Conservation (phyloP, 1,140 invertebrate species). For the Geopemphigus sp. region DNA sequence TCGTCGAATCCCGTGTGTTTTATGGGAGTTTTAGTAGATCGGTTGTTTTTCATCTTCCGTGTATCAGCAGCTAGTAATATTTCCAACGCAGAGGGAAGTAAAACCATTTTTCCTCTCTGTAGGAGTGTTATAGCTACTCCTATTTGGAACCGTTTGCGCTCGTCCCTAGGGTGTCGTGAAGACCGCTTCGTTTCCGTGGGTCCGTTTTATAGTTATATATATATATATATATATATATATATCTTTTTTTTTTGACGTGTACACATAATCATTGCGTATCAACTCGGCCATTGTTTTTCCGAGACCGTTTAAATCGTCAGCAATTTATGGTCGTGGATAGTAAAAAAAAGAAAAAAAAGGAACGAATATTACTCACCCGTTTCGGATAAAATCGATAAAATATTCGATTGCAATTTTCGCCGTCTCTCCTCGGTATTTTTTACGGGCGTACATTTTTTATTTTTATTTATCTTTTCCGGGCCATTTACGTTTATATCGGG, state of each 20-base stretch:
- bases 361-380: background rate
- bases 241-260: conserved; percentile 14
- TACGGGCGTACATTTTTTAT: background rate
- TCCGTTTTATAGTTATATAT: too few relatives aligned
- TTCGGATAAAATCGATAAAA: conserved; percentile 1
- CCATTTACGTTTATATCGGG: conserved; percentile 1
- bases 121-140: conserved; percentile 35
- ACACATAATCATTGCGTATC: conserved; percentile 42
- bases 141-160: conserved; percentile 39
- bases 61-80: conserved; percentile 32
- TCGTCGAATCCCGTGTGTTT: background rate
- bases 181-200: background rate
- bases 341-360: background rate
- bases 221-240: too few relatives aligned
- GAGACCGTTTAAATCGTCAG: conserved; percentile 45
- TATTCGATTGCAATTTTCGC: conserved; percentile 19
- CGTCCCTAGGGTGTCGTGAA: conserved; percentile 40
- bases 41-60: conserved; percentile 21
- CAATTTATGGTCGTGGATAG: conserved; percentile 18
- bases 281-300: conserved; percentile 32
- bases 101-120: conserved; percentile 39
- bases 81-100: background rate
- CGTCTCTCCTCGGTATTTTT: background rate
- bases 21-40: conserved; percentile 21
- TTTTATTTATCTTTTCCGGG: background rate